A percentile compares a stretch with the other conserved stretches of the same genome.
Evolutionary conservation across 1,140 invertebrate species (phyloP).

Genomic region (Leptinotarsa defecta): DNA sequence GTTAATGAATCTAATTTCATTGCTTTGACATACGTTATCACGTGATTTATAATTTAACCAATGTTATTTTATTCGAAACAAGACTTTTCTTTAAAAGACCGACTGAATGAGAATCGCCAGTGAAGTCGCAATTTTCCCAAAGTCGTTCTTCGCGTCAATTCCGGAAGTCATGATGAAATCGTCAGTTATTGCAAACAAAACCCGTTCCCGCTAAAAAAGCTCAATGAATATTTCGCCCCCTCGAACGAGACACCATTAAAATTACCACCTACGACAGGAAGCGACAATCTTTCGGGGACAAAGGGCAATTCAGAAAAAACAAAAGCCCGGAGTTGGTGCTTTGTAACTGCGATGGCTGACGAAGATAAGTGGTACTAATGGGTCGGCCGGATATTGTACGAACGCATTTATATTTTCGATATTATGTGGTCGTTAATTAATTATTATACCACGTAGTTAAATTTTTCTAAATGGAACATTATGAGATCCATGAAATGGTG

Average conservation of each 20-base stretch:
- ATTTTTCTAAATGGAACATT: neutral
- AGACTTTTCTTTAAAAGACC: no score
- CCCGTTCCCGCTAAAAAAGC: no score
- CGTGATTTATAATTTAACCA: no score
- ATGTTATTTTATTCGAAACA: no score
- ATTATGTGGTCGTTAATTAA: neutral
- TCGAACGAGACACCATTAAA: neutral
- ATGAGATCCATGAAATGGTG: no score
- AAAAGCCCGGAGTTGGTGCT: slow-evolving; percentile 1
- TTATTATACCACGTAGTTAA: neutral
- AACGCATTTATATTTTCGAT: neutral
- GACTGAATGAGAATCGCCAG: no score
- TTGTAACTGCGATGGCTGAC: slow-evolving; percentile 5
- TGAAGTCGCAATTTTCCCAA: no score
- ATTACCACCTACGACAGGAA: slow-evolving; percentile 7
- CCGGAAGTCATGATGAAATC: no score
- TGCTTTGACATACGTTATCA: no score
- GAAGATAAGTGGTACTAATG: slow-evolving; percentile 5
- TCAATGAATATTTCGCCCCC: neutral
- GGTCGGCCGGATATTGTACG: slow-evolving; percentile 1
- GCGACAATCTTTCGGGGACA: neutral
- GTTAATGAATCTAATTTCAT: no score
- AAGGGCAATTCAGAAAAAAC: slow-evolving; percentile 3
- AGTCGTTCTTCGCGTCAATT: no score
- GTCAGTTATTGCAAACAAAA: no score